Base-by-base conservation (phyloP, 2,113 vertebrate species). In the Mustela nigripes region DNA sequence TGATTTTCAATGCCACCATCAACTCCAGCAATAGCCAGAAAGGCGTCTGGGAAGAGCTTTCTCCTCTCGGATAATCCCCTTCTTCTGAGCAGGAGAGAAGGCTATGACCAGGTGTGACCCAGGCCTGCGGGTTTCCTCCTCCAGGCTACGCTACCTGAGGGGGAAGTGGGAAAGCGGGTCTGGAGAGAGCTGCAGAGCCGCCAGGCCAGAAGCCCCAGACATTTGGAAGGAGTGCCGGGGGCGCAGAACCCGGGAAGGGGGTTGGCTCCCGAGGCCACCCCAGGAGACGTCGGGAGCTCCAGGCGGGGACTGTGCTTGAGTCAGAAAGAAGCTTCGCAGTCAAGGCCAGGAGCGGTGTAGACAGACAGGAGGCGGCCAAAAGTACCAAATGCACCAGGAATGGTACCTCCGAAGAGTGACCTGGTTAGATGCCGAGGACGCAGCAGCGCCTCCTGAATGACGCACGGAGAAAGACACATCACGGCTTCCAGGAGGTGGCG, bases 121-220 rank as follows among this genome's bases (percentile, higher is more conserved):
- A 26, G 63, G 5, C 3, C 31, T 6, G 8, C 1, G 0, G 45
- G n/a, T 53, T 1, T 45, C 67, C 62, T n/a, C 15, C 63, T 15
- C 3, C 1, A 12, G 11, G 62, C 89, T 22, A 2, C 12, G 88
- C 89, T 39, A 5, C 1, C 28, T 1, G 39, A 22, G 28, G 60
- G 45, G 11, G 11, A 9, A 12, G 2, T 31, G 1, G 28, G 65
- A 28, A 8, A 8, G 10, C 1, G 18, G 56, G 7, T 11, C 3
- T 0, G 8, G 73, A 16, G 56, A 39, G 69, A 11, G 15, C 22
- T 2, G 31, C 4, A 28, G 2, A 33, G 39, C 21, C 15, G 62
- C 26, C 2, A 2, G 18, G 14, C 36, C 9, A 26, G 14, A 14
- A 24, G 14, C 39, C 48, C 48, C 1, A 39, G 45, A 28, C 39